A percentile compares a stretch with the other conserved stretches of the same genome.
phyloP scores from a whole-genome alignment of 2,888 invertebrate genomes.

The Vanessa cardui region DNA sequence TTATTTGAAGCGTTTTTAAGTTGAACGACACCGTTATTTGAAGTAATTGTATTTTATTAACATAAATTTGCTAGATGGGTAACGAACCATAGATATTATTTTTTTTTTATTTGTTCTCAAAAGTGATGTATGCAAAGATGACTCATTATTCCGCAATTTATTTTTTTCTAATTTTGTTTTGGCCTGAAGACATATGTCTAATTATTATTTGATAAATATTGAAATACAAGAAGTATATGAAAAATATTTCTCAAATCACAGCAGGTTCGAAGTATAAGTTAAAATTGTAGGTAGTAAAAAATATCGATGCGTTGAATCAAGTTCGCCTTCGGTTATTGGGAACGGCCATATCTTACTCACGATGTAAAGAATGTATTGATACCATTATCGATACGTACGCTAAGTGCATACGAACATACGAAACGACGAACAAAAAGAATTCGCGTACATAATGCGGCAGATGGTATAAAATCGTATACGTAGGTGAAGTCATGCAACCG shows the following conservation, averaged over 20 bases:
- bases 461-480: conserved; percentile 47
- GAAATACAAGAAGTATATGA: not conserved
- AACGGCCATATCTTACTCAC: conserved; percentile 23
- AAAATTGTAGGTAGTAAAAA: conserved; percentile 29
- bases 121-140: conserved; percentile 6
- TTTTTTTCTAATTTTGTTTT: no score
- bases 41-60: conserved; percentile 76
- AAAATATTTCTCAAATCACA: not conserved
- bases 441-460: conserved; percentile 37
- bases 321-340: conserved; percentile 18
- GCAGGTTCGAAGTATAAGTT: not conserved
- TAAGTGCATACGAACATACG: conserved; percentile 20
- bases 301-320: conserved; percentile 17
- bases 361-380: conserved; percentile 21
- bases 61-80: conserved; percentile 69
- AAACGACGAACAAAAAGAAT: conserved; percentile 39
- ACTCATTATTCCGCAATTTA: not conserved
- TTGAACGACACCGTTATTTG: conserved; percentile 67
- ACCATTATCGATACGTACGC: conserved; percentile 18
- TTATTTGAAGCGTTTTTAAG: conserved; percentile 49
- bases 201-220: no score
- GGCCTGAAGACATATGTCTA: no score
- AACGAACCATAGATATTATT: conserved; percentile 67
- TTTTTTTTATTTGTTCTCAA: conserved; percentile 48
- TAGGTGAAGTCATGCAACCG: conserved; percentile 59